Conservation (phyloP, 1,140 invertebrate genomes). For the Heliconius congener region DNA sequence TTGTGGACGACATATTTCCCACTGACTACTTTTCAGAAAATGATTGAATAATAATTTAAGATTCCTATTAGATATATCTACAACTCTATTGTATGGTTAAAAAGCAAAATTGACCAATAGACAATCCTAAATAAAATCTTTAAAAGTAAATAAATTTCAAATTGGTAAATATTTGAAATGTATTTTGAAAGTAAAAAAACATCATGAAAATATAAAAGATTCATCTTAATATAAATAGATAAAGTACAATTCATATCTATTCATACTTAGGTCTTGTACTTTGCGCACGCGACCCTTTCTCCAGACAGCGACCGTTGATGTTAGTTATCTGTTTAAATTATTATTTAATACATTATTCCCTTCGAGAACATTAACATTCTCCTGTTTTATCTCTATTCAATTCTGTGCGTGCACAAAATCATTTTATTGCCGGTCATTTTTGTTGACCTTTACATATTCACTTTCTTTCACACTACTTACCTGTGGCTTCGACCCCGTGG, state of each 20-base stretch:
- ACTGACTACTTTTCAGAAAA: no score
- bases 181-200: no score
- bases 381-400: background rate
- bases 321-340: constrained; percentile 34
- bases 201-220: no score
- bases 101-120: no score
- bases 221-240: no score
- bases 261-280: constrained; percentile 16
- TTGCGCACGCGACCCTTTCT: constrained; percentile 70
- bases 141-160: no score
- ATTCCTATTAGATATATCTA: no score
- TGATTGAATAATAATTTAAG: no score
- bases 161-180: no score
- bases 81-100: no score
- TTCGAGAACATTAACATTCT: background rate
- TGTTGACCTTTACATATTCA: background rate
- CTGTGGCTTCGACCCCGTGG: background rate
- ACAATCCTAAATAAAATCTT: no score
- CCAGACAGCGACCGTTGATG: constrained; percentile 59
- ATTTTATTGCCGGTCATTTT: background rate
- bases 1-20: no score
- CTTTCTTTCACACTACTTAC: background rate
- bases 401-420: background rate
- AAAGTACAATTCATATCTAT: background rate
- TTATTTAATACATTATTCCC: constrained; percentile 9